Conservation (phyloP, 2,113 vertebrate genomes). For the Cynopterus brachyotis region DNA sequence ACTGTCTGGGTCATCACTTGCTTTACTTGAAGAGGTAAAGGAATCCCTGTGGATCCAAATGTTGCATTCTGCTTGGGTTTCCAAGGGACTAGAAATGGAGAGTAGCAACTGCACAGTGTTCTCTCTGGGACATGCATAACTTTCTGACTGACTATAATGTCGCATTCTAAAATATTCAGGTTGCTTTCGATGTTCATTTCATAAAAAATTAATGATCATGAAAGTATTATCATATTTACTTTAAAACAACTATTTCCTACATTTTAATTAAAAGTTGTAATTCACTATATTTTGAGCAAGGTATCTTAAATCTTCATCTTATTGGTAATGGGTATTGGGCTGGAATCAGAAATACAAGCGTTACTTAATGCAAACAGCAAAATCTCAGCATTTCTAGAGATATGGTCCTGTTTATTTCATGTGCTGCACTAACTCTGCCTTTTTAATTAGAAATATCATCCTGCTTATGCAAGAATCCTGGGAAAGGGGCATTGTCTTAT, state of each 20-base stretch:
- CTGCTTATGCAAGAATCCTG: conserved; percentile 81
- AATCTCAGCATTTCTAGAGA: conserved; percentile 83
- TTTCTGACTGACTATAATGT: conserved; percentile 56
- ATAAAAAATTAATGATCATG: conserved; percentile 82
- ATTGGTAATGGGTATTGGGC: conserved; percentile 81
- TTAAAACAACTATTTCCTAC: conserved; percentile 82
- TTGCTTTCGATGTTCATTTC: conserved; percentile 73
- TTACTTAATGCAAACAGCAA: conserved; percentile 86
- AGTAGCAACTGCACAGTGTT: background rate
- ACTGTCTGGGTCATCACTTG: background rate
- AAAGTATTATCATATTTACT: conserved; percentile 83
- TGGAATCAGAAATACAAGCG: conserved; percentile 83
- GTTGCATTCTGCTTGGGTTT: background rate
- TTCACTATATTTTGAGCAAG: conserved; percentile 82
- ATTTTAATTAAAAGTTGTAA: conserved; percentile 88
- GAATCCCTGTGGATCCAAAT: background rate
- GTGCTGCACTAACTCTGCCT: conserved; percentile 79
- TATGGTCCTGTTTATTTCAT: conserved; percentile 81
- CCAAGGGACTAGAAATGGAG: background rate
- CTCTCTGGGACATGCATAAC: conserved; percentile 8
- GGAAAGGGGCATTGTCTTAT: conserved; percentile 79
- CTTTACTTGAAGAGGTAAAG: background rate
- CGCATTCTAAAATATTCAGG: conserved; percentile 79
- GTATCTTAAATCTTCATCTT: conserved; percentile 87
- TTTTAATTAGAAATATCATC: conserved; percentile 86